These are phyloP conservation scores for Cephus sareptanus DNA, from an alignment of 2,888 invertebrate genomes.

Conservation along the genomic window DNA sequence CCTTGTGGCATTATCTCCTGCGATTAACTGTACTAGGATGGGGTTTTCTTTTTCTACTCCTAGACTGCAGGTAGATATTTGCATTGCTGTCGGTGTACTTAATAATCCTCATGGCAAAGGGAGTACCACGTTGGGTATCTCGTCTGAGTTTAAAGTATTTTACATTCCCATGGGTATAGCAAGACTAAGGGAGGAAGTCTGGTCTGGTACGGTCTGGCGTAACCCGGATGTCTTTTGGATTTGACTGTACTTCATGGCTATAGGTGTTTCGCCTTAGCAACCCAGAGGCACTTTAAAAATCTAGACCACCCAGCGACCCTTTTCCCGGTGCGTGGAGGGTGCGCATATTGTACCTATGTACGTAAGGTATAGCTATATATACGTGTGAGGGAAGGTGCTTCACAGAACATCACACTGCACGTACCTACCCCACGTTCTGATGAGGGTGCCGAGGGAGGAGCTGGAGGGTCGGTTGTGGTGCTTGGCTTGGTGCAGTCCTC, in stretches of 20 bases:
- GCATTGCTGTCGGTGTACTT: not conserved
- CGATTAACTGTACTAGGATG: not conserved
- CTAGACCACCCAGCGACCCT: conserved; percentile 62
- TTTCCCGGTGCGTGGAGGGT: conserved; percentile 36
- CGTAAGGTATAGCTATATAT: conserved; percentile 30
- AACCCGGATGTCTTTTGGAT: not conserved
- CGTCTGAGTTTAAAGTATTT: not conserved
- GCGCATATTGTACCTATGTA: conserved; percentile 17
- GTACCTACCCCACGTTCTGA: conserved; percentile 28
- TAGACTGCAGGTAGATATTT: not conserved
- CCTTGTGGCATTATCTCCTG: not conserved
- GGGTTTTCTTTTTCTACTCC: not conserved
- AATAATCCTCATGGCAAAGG: not conserved
- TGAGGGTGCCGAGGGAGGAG: conserved; percentile 2
- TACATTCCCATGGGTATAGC: not conserved
- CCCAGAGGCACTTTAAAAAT: conserved; percentile 49
- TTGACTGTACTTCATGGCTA: conserved; percentile 4
- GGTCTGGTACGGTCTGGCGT: not conserved
- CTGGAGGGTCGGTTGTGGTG: conserved; percentile 28
- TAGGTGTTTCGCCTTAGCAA: conserved; percentile 39
- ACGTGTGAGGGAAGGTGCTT: conserved; percentile 45
- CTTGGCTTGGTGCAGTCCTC: conserved; percentile 28
- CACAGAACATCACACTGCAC: conserved; percentile 42
- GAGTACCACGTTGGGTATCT: not conserved
- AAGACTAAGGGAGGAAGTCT: not conserved